Conservation (phyloP, 2,113 vertebrate genomes). For the Orientallactaga bullata region DNA sequence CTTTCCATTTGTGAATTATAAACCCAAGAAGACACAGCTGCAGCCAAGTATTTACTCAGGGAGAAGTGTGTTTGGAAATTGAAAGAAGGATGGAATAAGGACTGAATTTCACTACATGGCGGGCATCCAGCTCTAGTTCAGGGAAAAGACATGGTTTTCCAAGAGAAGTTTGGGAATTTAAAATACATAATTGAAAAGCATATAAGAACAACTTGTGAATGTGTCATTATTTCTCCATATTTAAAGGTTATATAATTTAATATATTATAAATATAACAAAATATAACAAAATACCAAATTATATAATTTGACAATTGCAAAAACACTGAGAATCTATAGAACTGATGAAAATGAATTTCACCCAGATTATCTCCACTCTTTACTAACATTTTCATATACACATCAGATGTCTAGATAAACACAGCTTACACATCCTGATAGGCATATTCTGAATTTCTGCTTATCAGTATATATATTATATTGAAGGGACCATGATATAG, state of each 20-base stretch:
- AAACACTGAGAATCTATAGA: not conserved
- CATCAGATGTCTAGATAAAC: not conserved
- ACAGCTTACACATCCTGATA: not conserved
- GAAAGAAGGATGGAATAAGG: not conserved
- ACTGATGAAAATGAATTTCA: slow-evolving; percentile 29
- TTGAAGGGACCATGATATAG: not conserved
- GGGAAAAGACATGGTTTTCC: not conserved
- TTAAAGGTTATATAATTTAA: not conserved
- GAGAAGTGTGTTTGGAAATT: not conserved
- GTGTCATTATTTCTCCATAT: not conserved
- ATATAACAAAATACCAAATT: too few species aligned
- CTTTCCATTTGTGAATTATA: not conserved
- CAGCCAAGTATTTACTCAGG: not conserved
- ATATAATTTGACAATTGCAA: not conserved
- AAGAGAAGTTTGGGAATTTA: not conserved
- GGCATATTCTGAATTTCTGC: not conserved
- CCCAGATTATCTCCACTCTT: not conserved
- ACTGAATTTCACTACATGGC: not conserved
- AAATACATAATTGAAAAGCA: not conserved
- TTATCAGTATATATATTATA: not conserved
- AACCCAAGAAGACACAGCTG: not conserved
- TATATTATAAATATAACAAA: too few species aligned
- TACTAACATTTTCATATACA: not conserved
- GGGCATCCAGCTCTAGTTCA: not conserved
- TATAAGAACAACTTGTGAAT: not conserved